Conservation (phyloP, 2,888 invertebrate genomes). For the Lasioglossum oenotherae region DNA sequence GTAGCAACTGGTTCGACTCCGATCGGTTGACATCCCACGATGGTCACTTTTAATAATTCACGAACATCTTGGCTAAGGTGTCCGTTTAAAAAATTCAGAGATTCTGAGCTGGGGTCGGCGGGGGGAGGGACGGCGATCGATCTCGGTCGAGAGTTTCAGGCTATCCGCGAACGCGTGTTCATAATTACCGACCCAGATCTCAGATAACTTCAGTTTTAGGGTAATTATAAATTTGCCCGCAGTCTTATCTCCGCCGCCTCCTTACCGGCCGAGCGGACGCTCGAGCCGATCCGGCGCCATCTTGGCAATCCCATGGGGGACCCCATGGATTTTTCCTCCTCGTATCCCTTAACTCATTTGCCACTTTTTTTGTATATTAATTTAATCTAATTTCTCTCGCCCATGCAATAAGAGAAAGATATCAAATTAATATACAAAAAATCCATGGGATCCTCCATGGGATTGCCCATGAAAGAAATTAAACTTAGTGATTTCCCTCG, state of each 20-base stretch:
- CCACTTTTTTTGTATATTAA: not conserved
- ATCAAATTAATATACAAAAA: no score
- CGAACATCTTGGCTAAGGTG: not conserved
- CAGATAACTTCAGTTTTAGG: constrained; percentile 48
- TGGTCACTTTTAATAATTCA: constrained; percentile 44
- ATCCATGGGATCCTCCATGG: no score
- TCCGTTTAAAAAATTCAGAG: constrained; percentile 35
- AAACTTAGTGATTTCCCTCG: not conserved
- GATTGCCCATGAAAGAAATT: no score
- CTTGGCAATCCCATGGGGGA: not conserved
- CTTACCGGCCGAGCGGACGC: not conserved
- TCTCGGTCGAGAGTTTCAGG: constrained; percentile 33
- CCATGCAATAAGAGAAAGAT: no score
- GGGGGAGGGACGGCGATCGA: constrained; percentile 26
- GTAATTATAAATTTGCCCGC: constrained; percentile 55
- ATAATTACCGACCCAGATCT: constrained; percentile 62
- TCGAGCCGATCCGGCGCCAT: not conserved
- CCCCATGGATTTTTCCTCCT: not conserved
- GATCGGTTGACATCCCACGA: not conserved
- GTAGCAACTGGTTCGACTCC: not conserved
- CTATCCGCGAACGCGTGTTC: constrained; percentile 56
- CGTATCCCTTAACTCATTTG: not conserved
- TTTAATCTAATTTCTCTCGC: not conserved
- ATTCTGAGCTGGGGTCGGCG: not conserved
- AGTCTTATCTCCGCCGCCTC: constrained; percentile 41